Base-by-base conservation (phyloP, 2,888 invertebrate species). In the Morpho achilles region DNA sequence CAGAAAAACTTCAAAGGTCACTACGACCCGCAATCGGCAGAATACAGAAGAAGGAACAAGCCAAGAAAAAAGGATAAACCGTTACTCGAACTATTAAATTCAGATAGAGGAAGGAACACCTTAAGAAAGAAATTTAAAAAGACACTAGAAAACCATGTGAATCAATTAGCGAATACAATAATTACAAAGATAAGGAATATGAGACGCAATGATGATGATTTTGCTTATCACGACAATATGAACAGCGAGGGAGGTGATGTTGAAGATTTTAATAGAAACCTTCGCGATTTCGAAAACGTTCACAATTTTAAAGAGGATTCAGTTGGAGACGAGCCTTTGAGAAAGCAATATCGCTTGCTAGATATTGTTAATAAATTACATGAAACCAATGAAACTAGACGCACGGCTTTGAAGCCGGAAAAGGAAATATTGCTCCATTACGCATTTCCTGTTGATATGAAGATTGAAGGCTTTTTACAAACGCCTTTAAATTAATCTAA, bases 391-490 rank as follows among this genome's bases (percentile, higher is more conserved):
- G 61, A 52, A 2, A 65, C 39, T 6, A 54, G 53, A 8, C 56
- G 53, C 3, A 2, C 45, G 7, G 47, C 54, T 5, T n/a, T 55
- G 0, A 54, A 69, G 39, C 62, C 67, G 2, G 75, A 74, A 1
- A 62, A 67, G 47, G 74, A 77, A 9, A 58, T 82, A 0, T 49
- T 81, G 7, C 59, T 82, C 49, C 70, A 78, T 8, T 69, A 86
- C 45, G 85, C 78, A 0, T 74, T 84, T 6, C 86, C 84, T 3
- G 59, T 85, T 0, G 62, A 72, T 2, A 58, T 84, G 67, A 73
- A 72, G n/a, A 56, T 86, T 0, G 67, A 76, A 32, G 86, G 87
- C 0, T 81, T 68, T 56, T 60, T 87, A 16, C 72, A 74, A 62
- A 53, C 68, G 1, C 79, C 82, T 3, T 9, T 66, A 9, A 16